These are phyloP conservation scores for Nothocercus nigrocapillus DNA, from an alignment of 2,113 vertebrate genomes.

Conservation along the genomic window DNA sequence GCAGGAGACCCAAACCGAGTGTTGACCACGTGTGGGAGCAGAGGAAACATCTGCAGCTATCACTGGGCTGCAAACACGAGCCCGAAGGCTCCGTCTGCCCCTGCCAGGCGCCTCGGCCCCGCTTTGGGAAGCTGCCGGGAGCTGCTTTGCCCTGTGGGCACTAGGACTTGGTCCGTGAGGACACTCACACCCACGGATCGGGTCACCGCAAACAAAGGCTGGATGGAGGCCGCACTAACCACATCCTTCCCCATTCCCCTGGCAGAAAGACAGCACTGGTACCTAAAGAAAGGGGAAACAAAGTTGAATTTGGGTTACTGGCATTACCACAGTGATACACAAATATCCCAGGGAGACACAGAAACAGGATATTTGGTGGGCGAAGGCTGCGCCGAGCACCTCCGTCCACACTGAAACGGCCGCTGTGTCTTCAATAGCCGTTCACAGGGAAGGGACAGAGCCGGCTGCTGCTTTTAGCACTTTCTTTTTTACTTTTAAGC, in stretches of 20 bases:
- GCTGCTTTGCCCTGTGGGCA: accelerated
- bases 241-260: background rate
- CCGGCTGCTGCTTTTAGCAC: background rate
- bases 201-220: background rate
- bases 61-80: background rate
- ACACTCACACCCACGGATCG: background rate
- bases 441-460: too few relatives aligned
- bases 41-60: background rate
- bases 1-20: background rate
- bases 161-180: accelerated
- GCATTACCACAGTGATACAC: accelerated
- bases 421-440: background rate
- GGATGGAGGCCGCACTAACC: background rate
- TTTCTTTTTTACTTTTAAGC: background rate
- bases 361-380: too few relatives aligned
- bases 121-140: background rate
- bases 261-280: background rate
- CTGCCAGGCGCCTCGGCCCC: background rate
- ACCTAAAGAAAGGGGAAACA: background rate
- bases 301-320: background rate
- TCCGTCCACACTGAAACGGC: too few relatives aligned
- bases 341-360: too few relatives aligned
- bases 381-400: accelerated
- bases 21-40: background rate
- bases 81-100: background rate